Conservation (phyloP, 2,113 vertebrate genomes). For the Pogonocichla stellata region DNA sequence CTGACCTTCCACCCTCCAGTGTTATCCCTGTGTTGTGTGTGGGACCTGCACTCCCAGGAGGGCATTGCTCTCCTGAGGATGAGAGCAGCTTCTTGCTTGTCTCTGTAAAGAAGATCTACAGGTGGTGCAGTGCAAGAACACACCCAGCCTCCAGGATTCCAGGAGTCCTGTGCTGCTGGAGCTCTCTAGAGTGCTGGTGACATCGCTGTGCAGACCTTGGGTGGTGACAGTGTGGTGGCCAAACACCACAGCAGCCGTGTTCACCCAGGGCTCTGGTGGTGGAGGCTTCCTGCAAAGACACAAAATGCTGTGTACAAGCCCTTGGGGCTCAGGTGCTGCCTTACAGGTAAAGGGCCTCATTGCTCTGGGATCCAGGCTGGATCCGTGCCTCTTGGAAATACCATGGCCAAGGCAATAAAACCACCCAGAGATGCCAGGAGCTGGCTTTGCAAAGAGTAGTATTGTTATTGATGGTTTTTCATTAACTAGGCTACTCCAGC, state of each 20-base stretch:
- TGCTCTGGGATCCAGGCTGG: not conserved
- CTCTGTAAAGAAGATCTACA: fast-evolving
- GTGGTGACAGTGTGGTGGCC: not conserved
- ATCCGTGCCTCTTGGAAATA: not conserved
- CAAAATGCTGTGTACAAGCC: not conserved
- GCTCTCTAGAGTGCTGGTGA: not conserved
- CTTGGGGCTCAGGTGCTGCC: not conserved
- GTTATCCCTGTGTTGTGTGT: fast-evolving
- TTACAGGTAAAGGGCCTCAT: fast-evolving
- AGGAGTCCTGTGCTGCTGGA: not conserved
- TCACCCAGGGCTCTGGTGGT: not conserved
- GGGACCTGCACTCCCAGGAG: not conserved
- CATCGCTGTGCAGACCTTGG: fast-evolving
- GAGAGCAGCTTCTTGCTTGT: constrained; percentile 14
- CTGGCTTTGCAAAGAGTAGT: not conserved
- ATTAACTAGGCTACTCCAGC: constrained; percentile 52
- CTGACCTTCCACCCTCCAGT: not conserved
- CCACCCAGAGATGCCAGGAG: not conserved
- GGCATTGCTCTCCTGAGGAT: not conserved
- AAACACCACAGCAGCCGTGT: not conserved
- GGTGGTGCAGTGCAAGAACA: not conserved
- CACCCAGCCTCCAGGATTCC: not conserved
- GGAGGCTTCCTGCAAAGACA: not conserved
- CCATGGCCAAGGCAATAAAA: not conserved
- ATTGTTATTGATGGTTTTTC: constrained; percentile 64